Evolutionary conservation across 2,888 invertebrate species (phyloP).

Genomic region (Parnassius glacialis): DNA sequence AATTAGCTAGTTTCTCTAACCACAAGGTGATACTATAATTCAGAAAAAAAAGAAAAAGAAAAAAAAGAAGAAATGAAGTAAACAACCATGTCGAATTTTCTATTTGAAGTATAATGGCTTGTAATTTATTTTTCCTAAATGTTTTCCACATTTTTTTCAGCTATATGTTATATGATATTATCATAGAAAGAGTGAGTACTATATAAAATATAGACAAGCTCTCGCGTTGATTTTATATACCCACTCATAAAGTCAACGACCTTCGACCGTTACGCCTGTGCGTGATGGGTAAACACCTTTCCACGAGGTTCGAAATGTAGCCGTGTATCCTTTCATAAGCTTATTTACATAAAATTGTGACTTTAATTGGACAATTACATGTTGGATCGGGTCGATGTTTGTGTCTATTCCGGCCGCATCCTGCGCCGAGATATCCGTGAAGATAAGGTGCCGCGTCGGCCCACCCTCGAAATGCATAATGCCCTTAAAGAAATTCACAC

Average conservation of each 20-base stretch:
- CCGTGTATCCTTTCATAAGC: constrained; percentile 29
- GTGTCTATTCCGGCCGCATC: constrained; percentile 65
- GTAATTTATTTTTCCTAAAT: too few species aligned
- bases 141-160: too few species aligned
- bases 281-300: constrained; percentile 37
- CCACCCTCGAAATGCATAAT: constrained; percentile 67
- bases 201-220: not conserved
- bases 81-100: too few species aligned
- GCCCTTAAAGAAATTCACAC: constrained; percentile 73
- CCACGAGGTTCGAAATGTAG: constrained; percentile 30
- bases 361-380: constrained; percentile 78
- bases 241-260: constrained; percentile 20
- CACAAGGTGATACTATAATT: too few species aligned
- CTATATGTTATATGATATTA: too few species aligned
- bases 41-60: too few species aligned
- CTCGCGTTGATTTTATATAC: constrained; percentile 11
- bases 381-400: constrained; percentile 54
- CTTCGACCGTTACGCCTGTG: constrained; percentile 20
- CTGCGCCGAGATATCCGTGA: constrained; percentile 61
- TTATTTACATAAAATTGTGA: constrained; percentile 73
- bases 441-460: constrained; percentile 61
- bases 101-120: too few species aligned
- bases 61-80: too few species aligned
- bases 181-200: too few species aligned
- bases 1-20: too few species aligned